Percentiles rank a stretch among this genome's conserved stretches.
phyloP scores from a whole-genome alignment of 2,888 invertebrate species.

The Stictocephala bisonia region DNA sequence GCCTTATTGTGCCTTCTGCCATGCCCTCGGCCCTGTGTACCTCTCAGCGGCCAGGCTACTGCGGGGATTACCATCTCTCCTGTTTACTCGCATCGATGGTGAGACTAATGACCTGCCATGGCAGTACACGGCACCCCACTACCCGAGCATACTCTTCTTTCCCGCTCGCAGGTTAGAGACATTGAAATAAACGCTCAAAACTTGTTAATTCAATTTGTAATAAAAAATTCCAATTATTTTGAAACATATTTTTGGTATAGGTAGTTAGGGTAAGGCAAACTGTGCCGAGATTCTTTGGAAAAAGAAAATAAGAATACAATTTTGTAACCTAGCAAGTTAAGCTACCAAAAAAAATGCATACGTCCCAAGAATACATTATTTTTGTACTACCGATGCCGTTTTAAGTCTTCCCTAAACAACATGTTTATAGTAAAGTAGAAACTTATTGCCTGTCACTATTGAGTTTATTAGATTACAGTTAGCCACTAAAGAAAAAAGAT shows the following conservation, averaged over 20 bases:
- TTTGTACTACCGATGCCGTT: too few species aligned
- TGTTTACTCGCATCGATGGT: conserved; percentile 81
- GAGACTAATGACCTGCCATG: conserved; percentile 88
- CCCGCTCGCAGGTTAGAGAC: conserved; percentile 74
- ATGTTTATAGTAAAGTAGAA: too few species aligned
- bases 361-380: neutral
- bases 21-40: conserved; percentile 75
- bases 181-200: too few species aligned
- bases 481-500: too few species aligned
- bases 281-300: too few species aligned
- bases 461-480: too few species aligned
- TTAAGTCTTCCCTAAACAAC: too few species aligned
- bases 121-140: conserved; percentile 82
- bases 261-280: too few species aligned
- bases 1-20: conserved; percentile 81
- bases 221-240: neutral
- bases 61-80: conserved; percentile 66
- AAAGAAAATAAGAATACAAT: too few species aligned
- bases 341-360: too few species aligned
- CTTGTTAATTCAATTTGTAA: neutral
- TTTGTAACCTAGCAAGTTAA: too few species aligned
- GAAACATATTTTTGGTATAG: conserved; percentile 15
- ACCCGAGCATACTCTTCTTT: conserved; percentile 85
- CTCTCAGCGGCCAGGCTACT: conserved; percentile 75
- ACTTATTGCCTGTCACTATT: too few species aligned